Evolutionary conservation across 2,888 invertebrate genomes (phyloP).

Genomic region (Hypena proboscidalis): DNA sequence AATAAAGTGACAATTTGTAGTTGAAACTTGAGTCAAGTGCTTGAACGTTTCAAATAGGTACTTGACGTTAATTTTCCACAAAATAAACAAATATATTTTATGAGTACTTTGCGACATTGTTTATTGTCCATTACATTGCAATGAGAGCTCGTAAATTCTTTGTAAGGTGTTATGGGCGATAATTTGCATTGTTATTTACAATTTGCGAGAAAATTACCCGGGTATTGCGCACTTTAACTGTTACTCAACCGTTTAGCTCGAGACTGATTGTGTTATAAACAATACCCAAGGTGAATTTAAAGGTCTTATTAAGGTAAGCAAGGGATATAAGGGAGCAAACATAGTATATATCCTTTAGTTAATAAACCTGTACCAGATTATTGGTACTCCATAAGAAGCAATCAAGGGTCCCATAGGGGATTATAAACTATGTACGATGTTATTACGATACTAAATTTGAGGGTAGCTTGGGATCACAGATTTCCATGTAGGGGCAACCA

Average conservation of each 20-base stretch:
- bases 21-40: neutral
- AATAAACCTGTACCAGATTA: conserved; percentile 7
- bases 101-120: conserved; percentile 47
- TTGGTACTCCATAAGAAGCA: conserved; percentile 2
- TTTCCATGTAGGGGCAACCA: no score
- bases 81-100: conserved; percentile 38
- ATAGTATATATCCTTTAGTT: neutral
- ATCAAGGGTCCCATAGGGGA: conserved; percentile 7
- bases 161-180: conserved; percentile 51
- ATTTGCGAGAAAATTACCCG: conserved; percentile 44
- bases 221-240: conserved; percentile 26
- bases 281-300: conserved; percentile 7
- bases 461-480: neutral
- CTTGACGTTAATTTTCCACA: conserved; percentile 19
- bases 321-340: neutral
- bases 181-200: conserved; percentile 55
- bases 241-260: conserved; percentile 13
- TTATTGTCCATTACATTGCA: conserved; percentile 55
- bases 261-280: conserved; percentile 25
- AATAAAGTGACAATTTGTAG: neutral
- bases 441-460: conserved; percentile 1
- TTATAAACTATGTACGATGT: conserved; percentile 8
- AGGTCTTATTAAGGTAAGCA: conserved; percentile 10
- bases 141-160: conserved; percentile 54
- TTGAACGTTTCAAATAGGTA: neutral